Conservation (phyloP, 2,113 vertebrate species). For the Numida meleagris region DNA sequence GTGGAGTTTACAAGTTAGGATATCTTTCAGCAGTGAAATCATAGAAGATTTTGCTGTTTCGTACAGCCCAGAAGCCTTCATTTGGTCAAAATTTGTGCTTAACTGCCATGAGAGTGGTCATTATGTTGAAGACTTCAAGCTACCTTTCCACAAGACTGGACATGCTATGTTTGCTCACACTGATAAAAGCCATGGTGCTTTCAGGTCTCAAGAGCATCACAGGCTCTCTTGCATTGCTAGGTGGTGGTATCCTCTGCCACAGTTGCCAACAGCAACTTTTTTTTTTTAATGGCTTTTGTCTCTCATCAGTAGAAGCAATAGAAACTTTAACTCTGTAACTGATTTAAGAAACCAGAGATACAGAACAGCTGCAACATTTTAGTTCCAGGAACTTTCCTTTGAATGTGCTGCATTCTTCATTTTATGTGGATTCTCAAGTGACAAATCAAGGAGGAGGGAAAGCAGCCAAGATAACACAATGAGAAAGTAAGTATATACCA, state of each 20-base stretch:
- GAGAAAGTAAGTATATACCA: not conserved
- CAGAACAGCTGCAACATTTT: slow-evolving; percentile 32
- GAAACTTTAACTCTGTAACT: not conserved
- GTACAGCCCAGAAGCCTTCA: not conserved
- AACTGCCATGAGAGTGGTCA: not conserved
- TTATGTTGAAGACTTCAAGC: not conserved
- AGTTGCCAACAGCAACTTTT: not conserved
- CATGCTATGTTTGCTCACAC: not conserved
- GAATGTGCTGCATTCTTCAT: slow-evolving; percentile 13
- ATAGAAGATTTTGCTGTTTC: not conserved
- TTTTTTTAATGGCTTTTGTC: not conserved
- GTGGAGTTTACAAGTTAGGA: not conserved
- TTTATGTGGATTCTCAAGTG: slow-evolving; percentile 46
- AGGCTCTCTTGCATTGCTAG: not conserved
- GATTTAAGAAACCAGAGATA: not conserved
- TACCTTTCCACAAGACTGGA: not conserved
- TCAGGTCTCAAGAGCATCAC: not conserved
- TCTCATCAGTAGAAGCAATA: not conserved
- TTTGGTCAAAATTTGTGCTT: not conserved
- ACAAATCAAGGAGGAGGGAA: slow-evolving; percentile 14
- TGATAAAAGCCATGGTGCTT: not conserved
- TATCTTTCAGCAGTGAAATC: not conserved
- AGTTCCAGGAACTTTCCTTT: slow-evolving; percentile 23
- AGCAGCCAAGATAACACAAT: not conserved
- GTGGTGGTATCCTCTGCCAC: not conserved